Evolutionary conservation across 2,888 invertebrate genomes (phyloP).

Genomic region (Chouioia cunea): DNA sequence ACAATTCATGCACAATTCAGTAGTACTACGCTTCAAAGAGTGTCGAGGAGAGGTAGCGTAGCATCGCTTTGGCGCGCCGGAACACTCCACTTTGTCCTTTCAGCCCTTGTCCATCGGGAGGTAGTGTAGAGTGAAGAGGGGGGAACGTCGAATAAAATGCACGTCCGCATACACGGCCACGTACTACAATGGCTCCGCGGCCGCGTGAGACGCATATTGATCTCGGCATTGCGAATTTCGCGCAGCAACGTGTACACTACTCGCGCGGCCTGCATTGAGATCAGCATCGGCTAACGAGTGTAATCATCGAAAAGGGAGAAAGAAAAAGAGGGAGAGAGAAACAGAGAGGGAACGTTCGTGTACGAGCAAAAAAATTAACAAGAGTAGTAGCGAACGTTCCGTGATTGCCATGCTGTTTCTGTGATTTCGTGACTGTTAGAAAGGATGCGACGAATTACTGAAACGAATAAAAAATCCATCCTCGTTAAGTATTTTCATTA

Average conservation of each 20-base stretch:
- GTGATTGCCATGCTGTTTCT: too few species aligned
- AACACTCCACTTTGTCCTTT: conserved; percentile 46
- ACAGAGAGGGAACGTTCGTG: background rate
- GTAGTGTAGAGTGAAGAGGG: background rate
- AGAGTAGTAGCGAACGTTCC: too few species aligned
- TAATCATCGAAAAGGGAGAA: conserved; percentile 51
- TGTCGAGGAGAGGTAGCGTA: conserved; percentile 37
- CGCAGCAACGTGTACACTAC: conserved; percentile 3
- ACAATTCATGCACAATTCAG: too few species aligned
- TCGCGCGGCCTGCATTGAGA: conserved; percentile 41
- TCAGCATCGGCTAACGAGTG: conserved; percentile 49
- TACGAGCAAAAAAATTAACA: too few species aligned
- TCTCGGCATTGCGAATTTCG: conserved; percentile 52
- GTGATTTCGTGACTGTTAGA: too few species aligned
- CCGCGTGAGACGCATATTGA: conserved; percentile 53
- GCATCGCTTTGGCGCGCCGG: conserved; percentile 15
- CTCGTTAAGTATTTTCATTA: too few species aligned
- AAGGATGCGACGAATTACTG: too few species aligned
- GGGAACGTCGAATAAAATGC: conserved; percentile 42
- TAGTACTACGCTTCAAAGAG: background rate
- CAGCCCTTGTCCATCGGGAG: conserved; percentile 13
- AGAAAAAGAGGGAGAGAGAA: conserved; percentile 44
- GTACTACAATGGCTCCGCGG: conserved; percentile 46
- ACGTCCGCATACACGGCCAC: conserved; percentile 47
- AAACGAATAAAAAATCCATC: too few species aligned